phyloP scores from a whole-genome alignment of 2,797 vertebrate species.

The Amniataba percoides region DNA sequence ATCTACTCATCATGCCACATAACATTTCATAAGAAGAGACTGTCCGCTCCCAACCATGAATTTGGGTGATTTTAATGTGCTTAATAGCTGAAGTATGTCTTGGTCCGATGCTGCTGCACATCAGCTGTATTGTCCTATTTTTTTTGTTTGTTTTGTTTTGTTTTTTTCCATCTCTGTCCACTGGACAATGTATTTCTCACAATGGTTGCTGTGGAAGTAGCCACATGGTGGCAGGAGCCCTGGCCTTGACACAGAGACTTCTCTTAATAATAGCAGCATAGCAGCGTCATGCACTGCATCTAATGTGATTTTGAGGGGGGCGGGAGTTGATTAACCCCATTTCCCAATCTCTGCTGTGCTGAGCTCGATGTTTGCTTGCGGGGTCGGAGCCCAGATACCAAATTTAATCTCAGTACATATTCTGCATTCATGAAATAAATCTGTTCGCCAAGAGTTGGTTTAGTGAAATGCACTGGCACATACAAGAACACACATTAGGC shows the following conservation, averaged over 20 bases:
- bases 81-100: not conserved
- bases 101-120: not conserved
- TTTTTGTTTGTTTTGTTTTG: not conserved
- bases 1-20: not conserved
- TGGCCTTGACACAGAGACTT: too few relatives aligned
- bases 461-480: not conserved
- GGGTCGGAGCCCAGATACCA: slow-evolving; percentile 11
- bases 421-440: slow-evolving; percentile 5
- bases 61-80: not conserved
- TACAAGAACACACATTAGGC: not conserved
- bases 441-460: not conserved
- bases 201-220: not conserved
- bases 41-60: not conserved
- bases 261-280: slow-evolving; percentile 9
- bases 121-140: not conserved
- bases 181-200: not conserved
- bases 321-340: not conserved
- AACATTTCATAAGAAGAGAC: slow-evolving; percentile 3
- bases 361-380: slow-evolving; percentile 3
- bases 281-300: not conserved
- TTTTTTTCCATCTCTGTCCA: not conserved
- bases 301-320: slow-evolving; percentile 18
- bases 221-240: slow-evolving; percentile 18
- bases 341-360: slow-evolving; percentile 26
- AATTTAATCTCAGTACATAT: slow-evolving; percentile 18